Evolutionary conservation across 1,140 invertebrate genomes (phyloP), one percentile per base, ranked within the genome.

Genomic region (Cepaea nemoralis): DNA sequence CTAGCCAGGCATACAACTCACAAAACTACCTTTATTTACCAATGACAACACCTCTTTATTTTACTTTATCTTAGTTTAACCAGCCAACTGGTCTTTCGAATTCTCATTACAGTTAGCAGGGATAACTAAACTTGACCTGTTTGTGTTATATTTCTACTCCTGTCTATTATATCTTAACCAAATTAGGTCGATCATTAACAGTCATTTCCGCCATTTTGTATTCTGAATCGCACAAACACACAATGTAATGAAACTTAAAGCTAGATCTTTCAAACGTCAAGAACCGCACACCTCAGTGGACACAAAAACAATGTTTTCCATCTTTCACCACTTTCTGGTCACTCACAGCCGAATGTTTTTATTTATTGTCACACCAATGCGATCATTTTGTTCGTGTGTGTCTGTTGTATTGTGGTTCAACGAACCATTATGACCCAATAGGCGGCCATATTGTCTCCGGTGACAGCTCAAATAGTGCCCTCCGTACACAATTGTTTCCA

Each of bases 381-480:
- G 8, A 55, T 22, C 5, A 55, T 14, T 55, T 55, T 14, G 50
- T 19, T 55, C 8, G 8, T 55, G 50, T 55, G 50, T 22, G 50
- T 55, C n/a, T 55, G 50, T 22, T 19, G 8, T 55, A 55, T 14
- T 55, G 50, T 55, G 3, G n/a, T 5, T 22, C 19, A 55, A 55
- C n/a, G 50, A 19, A 24, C 42, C 42, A 45, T 45, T 16, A 45
- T 45, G 42, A 55, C 5, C 50, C 8, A 55, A 55, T 55, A 24
- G 19, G 16, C 16, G 19, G 50, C 50, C 50, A 55, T 19, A 55
- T 55, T 55, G 50, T 55, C 16, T 55, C 50, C 50, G 50, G 50
- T 55, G 50, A 55, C n/a, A 24, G 50, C 50, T 55, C 50, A 55
- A 55, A 55, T 55, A 55, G 50, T 45, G 42, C 42, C 42, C 42